These are phyloP conservation scores for Chelidonichthys spinosus DNA, from an alignment of 2,797 vertebrate genomes.

Conservation along the genomic window DNA sequence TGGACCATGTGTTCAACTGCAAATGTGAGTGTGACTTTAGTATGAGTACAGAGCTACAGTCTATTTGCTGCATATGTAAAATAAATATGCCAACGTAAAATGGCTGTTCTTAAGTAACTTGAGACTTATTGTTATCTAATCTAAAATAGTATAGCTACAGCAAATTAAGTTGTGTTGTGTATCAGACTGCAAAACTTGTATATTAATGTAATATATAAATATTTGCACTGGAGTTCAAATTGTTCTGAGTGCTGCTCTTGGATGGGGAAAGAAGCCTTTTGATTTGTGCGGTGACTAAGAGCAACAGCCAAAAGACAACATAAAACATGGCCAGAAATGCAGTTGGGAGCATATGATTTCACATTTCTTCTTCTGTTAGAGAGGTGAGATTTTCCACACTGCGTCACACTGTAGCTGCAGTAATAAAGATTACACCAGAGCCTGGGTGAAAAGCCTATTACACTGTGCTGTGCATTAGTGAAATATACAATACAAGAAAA, in stretches of 20 bases:
- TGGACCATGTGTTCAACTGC: slow-evolving; percentile 57
- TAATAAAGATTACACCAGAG: slow-evolving; percentile 48
- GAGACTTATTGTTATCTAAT: not conserved
- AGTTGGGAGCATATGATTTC: not conserved
- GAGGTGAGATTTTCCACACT: slow-evolving; percentile 24
- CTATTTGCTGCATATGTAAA: slow-evolving; percentile 1
- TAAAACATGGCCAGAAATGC: slow-evolving; percentile 1
- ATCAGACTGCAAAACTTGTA: not conserved
- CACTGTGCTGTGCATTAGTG: slow-evolving; percentile 54
- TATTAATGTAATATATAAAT: no score
- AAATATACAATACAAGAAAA: slow-evolving; percentile 51
- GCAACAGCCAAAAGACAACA: not conserved
- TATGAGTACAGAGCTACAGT: slow-evolving; percentile 32
- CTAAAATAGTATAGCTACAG: no score
- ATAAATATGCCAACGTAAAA: not conserved
- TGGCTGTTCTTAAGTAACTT: not conserved
- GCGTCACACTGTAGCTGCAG: slow-evolving; percentile 37
- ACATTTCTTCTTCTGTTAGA: slow-evolving; percentile 13
- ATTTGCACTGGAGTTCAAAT: not conserved
- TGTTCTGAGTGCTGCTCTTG: no score
- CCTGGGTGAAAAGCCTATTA: slow-evolving; percentile 44
- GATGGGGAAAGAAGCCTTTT: not conserved
- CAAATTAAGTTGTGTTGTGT: no score
- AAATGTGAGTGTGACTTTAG: slow-evolving; percentile 55
- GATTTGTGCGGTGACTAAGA: not conserved